Evolutionary conservation across 2,888 invertebrate genomes (phyloP).

Genomic region (Megalurothrips usitatus): DNA sequence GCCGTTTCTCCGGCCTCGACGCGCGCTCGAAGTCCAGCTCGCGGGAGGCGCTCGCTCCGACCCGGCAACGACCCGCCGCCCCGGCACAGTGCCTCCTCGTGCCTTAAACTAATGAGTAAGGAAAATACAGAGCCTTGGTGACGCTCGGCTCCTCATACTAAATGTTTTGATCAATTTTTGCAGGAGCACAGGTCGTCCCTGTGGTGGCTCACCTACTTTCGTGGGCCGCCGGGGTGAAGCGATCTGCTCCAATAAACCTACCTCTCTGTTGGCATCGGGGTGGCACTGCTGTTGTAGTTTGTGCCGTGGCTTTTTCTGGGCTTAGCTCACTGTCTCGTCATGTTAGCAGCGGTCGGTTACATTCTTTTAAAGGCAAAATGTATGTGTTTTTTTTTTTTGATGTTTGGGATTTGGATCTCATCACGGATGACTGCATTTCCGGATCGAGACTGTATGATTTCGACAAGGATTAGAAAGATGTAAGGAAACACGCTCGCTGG

Average conservation of each 20-base stretch:
- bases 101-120: slow-evolving; percentile 98
- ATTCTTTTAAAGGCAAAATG: no score
- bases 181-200: slow-evolving; percentile 82
- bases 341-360: no score
- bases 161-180: slow-evolving; percentile 63
- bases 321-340: no score
- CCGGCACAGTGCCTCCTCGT: slow-evolving; percentile 48
- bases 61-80: neutral
- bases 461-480: no score
- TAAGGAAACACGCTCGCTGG: no score
- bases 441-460: no score
- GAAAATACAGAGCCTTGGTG: slow-evolving; percentile 93
- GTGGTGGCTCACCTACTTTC: slow-evolving; percentile 71
- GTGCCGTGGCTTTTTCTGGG: no score
- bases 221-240: slow-evolving; percentile 69
- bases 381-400: no score
- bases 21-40: neutral
- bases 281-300: no score
- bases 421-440: no score
- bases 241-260: slow-evolving; percentile 59
- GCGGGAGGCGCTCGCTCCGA: neutral
- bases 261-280: no score
- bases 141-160: slow-evolving; percentile 74
- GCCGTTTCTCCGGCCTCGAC: neutral
- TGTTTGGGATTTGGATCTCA: no score